Evolutionary conservation across 2,888 invertebrate species (phyloP), one percentile per base, ranked within the genome.

Genomic region (Drosophila aldrichi): DNA sequence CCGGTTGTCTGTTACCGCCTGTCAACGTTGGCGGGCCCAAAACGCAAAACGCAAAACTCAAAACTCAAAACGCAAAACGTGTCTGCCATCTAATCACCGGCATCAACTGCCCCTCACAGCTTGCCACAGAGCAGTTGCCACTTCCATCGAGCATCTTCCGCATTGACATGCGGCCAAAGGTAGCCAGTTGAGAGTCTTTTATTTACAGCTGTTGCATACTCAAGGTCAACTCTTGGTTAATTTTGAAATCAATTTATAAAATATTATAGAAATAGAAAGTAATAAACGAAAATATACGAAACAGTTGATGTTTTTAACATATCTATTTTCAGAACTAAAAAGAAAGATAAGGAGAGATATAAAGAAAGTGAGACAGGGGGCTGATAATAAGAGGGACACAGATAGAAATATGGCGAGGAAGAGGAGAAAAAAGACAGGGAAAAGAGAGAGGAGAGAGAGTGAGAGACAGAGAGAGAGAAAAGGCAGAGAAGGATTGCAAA

Each of bases 21-120:
- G 89, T 83, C 84, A 81, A 83, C 84, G 87, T 78, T 87, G 89
- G 87, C 87, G 83, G 83, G 70, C 88, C 56, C 70, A 56, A 61
- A 70, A 61, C 54, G 32, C 58, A 77, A 75, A 32, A 32, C 32
- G 10, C 32, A 32, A 32, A 29, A 29, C 29, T 18, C 58, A 72
- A 75, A 48, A 29, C 48, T 0, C 69, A 55, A 60, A 69, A 60
- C 46, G 18, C 46, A 72, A 75, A 76, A 76, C 76, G 76, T 84
- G 83, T 84, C 83, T 76, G 38, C 46, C 70, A 69, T 81, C 83
- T 84, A 84, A 84, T 84, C 89, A 87, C 62, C 49, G 69, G 83
- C 84, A 84, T 84, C 89, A 88, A 68, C 61, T 44, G 64, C 58
- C 52, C 38, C 76, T 69, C 83, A 88, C 16, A 38, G 36, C 6